A percentile compares a stretch with the other conserved stretches of the same genome.
Evolutionary conservation across 1,140 invertebrate species (phyloP).

Genomic region (Pachypsylla venusta): DNA sequence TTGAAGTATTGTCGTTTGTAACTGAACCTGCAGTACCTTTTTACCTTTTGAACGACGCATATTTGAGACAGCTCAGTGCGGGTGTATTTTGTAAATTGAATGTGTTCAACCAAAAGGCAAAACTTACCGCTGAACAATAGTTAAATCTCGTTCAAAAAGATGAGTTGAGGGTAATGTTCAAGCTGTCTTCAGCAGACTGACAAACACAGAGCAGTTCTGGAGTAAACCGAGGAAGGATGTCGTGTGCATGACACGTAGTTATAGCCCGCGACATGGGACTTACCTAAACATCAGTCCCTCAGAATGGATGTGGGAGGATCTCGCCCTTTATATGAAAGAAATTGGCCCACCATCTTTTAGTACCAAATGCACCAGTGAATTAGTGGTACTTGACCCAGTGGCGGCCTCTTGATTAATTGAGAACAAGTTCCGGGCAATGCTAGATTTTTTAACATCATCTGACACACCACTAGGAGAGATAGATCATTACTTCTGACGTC

Average conservation of each 20-base stretch:
- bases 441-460: slow-evolving; percentile 21
- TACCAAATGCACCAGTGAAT: slow-evolving; percentile 18
- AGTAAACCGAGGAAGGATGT: slow-evolving; percentile 19
- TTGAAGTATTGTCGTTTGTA: neutral
- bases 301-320: slow-evolving; percentile 17
- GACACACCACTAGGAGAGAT: slow-evolving; percentile 22
- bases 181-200: slow-evolving; percentile 20
- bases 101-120: slow-evolving; percentile 14
- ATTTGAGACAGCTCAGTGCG: slow-evolving; percentile 14
- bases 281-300: slow-evolving; percentile 16
- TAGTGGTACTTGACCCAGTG: slow-evolving; percentile 23
- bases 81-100: slow-evolving; percentile 20
- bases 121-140: slow-evolving; percentile 15
- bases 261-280: slow-evolving; percentile 18
- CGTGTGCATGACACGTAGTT: slow-evolving; percentile 17
- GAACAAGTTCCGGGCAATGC: slow-evolving; percentile 22
- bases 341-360: slow-evolving; percentile 15
- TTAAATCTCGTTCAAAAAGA: slow-evolving; percentile 4
- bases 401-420: slow-evolving; percentile 22
- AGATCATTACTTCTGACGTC: slow-evolving; percentile 20
- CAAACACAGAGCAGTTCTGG: slow-evolving; percentile 22
- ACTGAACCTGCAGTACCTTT: neutral
- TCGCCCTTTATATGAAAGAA: slow-evolving; percentile 17
- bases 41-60: slow-evolving; percentile 19
- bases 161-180: slow-evolving; percentile 20